Percentiles rank a stretch among this genome's conserved stretches.
These are phyloP conservation scores for Ondatra zibethicus DNA, from an alignment of 2,113 vertebrate species.

Conservation along the genomic window DNA sequence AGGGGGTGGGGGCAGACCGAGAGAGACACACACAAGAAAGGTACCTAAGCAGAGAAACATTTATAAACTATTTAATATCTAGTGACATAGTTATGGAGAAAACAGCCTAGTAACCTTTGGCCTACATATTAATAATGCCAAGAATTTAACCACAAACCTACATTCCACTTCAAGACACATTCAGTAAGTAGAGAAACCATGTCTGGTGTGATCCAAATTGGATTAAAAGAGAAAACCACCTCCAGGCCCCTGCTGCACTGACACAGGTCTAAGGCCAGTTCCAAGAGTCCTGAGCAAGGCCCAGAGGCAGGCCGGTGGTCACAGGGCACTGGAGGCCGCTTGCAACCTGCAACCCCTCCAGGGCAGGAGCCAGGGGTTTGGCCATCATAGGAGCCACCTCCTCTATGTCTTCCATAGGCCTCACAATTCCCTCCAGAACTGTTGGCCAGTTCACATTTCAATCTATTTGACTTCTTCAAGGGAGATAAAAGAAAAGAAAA, in stretches of 20 bases:
- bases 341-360: not conserved
- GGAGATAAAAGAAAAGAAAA: constrained; percentile 36
- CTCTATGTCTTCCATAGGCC: constrained; percentile 73
- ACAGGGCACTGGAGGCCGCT: not conserved
- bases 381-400: constrained; percentile 71
- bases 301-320: not conserved
- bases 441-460: constrained; percentile 82
- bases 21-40: not conserved
- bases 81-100: not conserved
- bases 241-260: not conserved
- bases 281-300: not conserved
- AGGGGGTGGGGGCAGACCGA: too few relatives aligned
- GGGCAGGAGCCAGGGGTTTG: constrained; percentile 60
- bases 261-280: not conserved
- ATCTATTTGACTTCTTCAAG: constrained; percentile 77
- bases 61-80: not conserved
- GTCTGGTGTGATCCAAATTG: not conserved
- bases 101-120: not conserved
- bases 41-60: not conserved
- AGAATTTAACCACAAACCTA: not conserved
- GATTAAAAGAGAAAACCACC: not conserved
- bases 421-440: constrained; percentile 78
- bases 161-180: not conserved
- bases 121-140: not conserved
- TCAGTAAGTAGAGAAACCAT: not conserved